Base-by-base conservation (phyloP, 1,140 invertebrate species). In the Laupala kohalensis region DNA sequence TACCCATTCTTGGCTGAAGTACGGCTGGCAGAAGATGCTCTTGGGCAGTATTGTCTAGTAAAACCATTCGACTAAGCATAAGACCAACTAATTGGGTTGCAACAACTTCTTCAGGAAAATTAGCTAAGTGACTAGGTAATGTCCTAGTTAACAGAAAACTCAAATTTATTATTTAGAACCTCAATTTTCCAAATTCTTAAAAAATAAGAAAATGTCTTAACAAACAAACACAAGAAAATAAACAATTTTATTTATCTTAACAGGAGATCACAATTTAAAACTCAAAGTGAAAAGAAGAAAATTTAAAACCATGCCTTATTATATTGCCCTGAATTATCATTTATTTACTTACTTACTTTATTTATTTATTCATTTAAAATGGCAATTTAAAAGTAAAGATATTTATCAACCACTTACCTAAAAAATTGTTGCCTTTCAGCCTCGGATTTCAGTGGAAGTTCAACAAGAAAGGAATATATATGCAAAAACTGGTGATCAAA, bases 401-500 rank as follows among this genome's bases (percentile, higher is more conserved):
- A n/a, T n/a, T n/a, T n/a, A n/a, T n/a, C n/a, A n/a, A n/a, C n/a
- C n/a, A 26, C 70, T 79, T 79, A 87, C 86, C 81, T 82, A 78
- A 95, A 95, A 79, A 95, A 95, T 69, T 86, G 78, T 74, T 87
- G 84, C 78, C 89, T 94, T 76, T 94, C 91, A 63, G 81, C 80
- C 74, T 89, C 86, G 71, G 81, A 84, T 80, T 94, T 94, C 13
- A 94, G 75, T 5, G 93, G 90, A 69, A 95, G 81, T 77, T 93
- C 90, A 75, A 87, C 86, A 1, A 95, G 80, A 81, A 94, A 94
- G 72, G 87, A 88, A 79, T 92, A 86, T 76, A 94, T 91, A 24
- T 85, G 81, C 73, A 95, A 88, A 78, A 95, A 94, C 76, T 92
- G 88, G 79, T 94, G 90, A 74, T 88, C 90, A 73, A 93, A 93